Conservation (phyloP, 2,113 vertebrate genomes). For the Sula dactylatra region DNA sequence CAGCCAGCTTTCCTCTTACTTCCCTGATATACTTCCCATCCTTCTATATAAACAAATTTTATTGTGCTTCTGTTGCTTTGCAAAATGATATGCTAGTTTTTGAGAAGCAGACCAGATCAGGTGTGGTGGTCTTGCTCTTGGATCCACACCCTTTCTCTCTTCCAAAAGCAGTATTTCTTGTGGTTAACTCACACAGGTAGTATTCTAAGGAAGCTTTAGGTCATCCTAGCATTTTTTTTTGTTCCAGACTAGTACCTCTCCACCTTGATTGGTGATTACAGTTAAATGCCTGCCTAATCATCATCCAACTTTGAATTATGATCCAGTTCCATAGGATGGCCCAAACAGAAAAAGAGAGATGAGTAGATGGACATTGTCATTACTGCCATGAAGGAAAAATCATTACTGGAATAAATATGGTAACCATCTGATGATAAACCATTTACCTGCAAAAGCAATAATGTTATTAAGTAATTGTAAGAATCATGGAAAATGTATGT, state of each 20-base stretch:
- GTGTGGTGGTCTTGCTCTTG: not conserved
- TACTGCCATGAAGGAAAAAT: not conserved
- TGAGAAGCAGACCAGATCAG: not conserved
- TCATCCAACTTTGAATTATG: not conserved
- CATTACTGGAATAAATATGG: not conserved
- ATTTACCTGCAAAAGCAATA: not conserved
- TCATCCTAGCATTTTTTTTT: not conserved
- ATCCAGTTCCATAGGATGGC: not conserved
- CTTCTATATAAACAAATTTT: not conserved
- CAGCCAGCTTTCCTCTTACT: not conserved
- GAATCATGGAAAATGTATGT: not conserved
- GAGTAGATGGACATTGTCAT: not conserved
- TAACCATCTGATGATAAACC: not conserved
- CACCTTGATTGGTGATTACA: not conserved
- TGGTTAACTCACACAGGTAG: not conserved
- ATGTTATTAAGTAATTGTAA: not conserved
- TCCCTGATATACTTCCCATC: not conserved
- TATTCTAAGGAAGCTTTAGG: not conserved
- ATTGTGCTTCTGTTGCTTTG: not conserved
- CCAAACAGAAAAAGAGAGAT: not conserved
- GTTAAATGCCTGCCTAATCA: not conserved
- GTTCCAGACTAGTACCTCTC: not conserved
- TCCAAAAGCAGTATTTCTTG: not conserved
- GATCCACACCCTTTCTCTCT: not conserved
- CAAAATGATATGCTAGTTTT: not conserved